Evolutionary conservation across 2,888 invertebrate genomes (phyloP).

Genomic region (Noctua comes): DNA sequence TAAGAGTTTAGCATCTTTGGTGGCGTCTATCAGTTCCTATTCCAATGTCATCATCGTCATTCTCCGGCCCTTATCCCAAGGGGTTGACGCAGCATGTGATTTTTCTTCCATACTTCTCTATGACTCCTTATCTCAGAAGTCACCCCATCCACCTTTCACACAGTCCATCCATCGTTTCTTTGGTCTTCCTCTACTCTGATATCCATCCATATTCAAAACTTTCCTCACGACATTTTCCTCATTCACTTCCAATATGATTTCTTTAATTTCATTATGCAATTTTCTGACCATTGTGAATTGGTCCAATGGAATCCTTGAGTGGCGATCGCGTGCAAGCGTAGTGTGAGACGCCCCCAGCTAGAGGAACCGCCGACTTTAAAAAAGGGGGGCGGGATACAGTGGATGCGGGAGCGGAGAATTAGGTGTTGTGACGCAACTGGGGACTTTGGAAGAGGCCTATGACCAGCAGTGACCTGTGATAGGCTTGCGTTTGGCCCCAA

Average conservation of each 20-base stretch:
- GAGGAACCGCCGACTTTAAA: neutral
- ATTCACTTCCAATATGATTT: neutral
- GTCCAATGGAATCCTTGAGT: neutral
- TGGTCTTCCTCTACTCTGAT: neutral
- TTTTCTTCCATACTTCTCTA: neutral
- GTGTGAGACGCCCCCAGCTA: too few relatives aligned
- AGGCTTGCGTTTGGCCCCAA: too few relatives aligned
- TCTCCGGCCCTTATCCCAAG: too few relatives aligned
- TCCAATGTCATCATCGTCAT: too few relatives aligned
- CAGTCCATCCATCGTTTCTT: neutral
- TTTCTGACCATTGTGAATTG: neutral
- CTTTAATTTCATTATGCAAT: neutral
- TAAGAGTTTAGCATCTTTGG: too few relatives aligned
- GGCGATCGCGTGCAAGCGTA: too few relatives aligned
- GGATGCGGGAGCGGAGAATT: neutral
- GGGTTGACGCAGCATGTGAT: too few relatives aligned
- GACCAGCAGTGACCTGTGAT: neutral
- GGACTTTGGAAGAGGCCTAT: neutral
- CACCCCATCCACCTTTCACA: neutral
- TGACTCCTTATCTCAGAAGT: neutral
- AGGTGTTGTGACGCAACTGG: neutral
- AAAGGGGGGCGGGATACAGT: neutral
- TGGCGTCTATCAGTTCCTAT: too few relatives aligned
- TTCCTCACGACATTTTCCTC: neutral
- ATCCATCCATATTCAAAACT: neutral